Evolutionary conservation across 2,888 invertebrate genomes (phyloP), one percentile per base, ranked within the genome.

Genomic region (Thumatha senex): DNA sequence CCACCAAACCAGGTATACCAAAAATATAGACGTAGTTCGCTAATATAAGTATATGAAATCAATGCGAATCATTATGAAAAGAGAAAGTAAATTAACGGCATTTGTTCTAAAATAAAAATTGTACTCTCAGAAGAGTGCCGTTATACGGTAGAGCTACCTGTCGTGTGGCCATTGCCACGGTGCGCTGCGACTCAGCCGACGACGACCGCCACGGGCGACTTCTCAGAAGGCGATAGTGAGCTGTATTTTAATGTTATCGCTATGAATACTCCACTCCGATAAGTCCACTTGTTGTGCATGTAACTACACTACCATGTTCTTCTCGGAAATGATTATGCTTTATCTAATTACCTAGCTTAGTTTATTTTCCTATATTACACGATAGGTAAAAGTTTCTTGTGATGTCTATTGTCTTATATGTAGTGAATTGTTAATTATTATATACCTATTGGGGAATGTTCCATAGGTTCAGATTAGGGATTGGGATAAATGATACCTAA

Each of bases 91-190:
- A 79, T 81, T 78, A 82, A 80, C 81, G 79, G 80, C 74, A 76
- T 76, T 67, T 58, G 64, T 61, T 80, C 79, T 80, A 78, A 80
- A 84, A 81, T 78, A 63, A 79, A 86, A 82, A 84, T 86, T 77
- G 78, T 82, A 84, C 80, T 85, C 81, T 82, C 74, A 74, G 72
- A 68, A 58, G 72, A 83, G 81, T 89, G 77, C 90, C 90, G 91
- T 90, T 90, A 89, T 76, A 70, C 77, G 89, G 89, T 89, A 89
- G 76, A 72, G 77, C 84, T 91, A 89, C 89, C 89, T 91, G 90
- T 86, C 86, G 84, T 82, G 72, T 70, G 70, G 73, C 65, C 52
- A 52, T 5, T 5, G 35, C 44, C 18, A 14, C 34, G 42, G 14
- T 30, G 56, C 52, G 51, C 42, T 58, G 50, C 45, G 46, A 18